Base-by-base conservation (phyloP, 2,888 invertebrate species). In the Norana najaformis region DNA sequence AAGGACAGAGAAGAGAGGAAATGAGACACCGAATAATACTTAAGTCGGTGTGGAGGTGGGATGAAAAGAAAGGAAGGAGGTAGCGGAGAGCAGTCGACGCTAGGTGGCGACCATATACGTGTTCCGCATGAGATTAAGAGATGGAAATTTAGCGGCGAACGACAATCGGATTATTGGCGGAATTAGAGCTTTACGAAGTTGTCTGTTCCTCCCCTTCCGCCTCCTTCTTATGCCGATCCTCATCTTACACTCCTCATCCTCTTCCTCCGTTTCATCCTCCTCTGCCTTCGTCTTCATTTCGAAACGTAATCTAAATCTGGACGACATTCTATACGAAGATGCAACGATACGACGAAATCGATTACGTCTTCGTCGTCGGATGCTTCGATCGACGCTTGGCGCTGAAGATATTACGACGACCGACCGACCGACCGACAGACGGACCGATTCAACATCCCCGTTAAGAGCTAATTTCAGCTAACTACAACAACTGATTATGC, bases 181-280 rank as follows among this genome's bases (percentile, higher is more conserved):
- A 69, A 69, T 69, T 69, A 69, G 69, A 69, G 69, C 69, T 69
- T 69, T 69, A 69, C 69, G 69, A 69, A n/a, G 69, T 69, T n/a
- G 30, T 69, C 69, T 69, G 30, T n/a, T 23, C 47, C 3, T 47
- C 85, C n/a, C 37, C 85, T 85, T 90, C 88, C 30, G 88, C 88
- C 83, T 85, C 85, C 18, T 89, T 38, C 82, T 89, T 41, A 89
- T 89, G 83, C 85, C 88, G 83, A 89, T 89, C 89, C 85, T 89
- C 89, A 89, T 89, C 89, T 20, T 89, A 89, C 88, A 34, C 85
- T 89, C 89, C 85, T 69, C 69, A 3, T 83, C 83, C 13, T 89
- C 89, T 1, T 89, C 89, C 85, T 89, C 89, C 37, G 30, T 88
- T 88, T 89, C 89, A 18, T 89, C 83, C 34, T 39, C 88, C 5